These are phyloP conservation scores for Xiphias gladius DNA, from an alignment of 2,113 vertebrate species.

Conservation along the genomic window DNA sequence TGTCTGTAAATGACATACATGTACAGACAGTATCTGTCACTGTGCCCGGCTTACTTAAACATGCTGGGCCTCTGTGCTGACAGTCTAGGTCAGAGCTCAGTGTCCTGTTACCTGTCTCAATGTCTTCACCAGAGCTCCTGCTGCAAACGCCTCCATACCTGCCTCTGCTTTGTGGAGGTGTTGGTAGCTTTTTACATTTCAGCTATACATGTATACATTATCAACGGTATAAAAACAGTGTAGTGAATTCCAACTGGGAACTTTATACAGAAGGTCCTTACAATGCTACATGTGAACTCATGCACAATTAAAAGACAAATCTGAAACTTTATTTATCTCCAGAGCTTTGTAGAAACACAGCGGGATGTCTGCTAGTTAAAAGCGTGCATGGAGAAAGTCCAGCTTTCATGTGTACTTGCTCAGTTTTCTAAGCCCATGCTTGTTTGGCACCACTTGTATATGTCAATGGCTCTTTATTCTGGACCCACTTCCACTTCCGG, in stretches of 20 bases:
- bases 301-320: not conserved
- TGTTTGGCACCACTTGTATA: not conserved
- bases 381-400: not conserved
- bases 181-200: not conserved
- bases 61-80: slow-evolving; percentile 57
- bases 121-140: slow-evolving; percentile 38
- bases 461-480: not conserved
- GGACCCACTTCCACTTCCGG: slow-evolving; percentile 47
- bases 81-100: slow-evolving; percentile 48
- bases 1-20: slow-evolving; percentile 21
- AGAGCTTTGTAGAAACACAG: not conserved
- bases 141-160: slow-evolving; percentile 24
- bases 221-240: not conserved
- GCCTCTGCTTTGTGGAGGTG: not conserved
- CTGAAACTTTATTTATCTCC: not conserved
- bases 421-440: not conserved
- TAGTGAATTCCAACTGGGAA: not conserved
- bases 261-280: not conserved
- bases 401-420: not conserved
- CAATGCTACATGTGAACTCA: not conserved
- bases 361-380: not conserved
- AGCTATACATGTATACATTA: not conserved
- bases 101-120: slow-evolving; percentile 60
- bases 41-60: slow-evolving; percentile 53
- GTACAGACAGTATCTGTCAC: slow-evolving; percentile 35